Base-by-base conservation (phyloP, 2,888 invertebrate genomes). In the Abrostola tripartita region DNA sequence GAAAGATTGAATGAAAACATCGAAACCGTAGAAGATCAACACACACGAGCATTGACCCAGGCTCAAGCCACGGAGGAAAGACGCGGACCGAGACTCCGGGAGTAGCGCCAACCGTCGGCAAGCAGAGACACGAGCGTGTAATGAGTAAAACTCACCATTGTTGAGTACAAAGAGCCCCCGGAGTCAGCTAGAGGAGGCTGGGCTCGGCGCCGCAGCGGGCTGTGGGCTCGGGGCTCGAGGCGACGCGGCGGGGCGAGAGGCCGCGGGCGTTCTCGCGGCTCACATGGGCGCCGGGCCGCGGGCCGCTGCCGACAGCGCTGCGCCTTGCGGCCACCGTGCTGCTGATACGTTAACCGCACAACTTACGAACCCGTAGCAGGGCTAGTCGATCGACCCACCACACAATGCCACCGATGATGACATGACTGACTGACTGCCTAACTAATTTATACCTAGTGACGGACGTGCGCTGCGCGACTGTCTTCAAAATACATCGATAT, bases 201-300 rank as follows among this genome's bases (percentile, higher is more conserved):
- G 44, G 44, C 14, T 14, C 14, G 44, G 44, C 44, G 44, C 24
- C 24, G 44, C 14, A 63, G 11, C 47, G 35, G 42, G 68, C 68
- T 35, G 41, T 24, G 47, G 42, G 44, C 72, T 52, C 52, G 35
- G 74, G 42, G 40, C 37, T 9, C 40, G 37, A 44, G 37, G 59
- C 52, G 41, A 14, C 64, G 56, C 37, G 41, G 37, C 35, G 37
- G 35, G 49, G 35, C 36, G 42, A 9, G 24, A 51, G 11, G 51
- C 52, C 10, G 52, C 36, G 40, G 52, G n/a, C 38, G 67, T 49
- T 40, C 44, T 49, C 52, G 67, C 41, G n/a, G 68, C 57, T 58
- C 24, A 41, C 71, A 71, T 74, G 65, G 56, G 60, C 59, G 65
- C 70, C 41, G 54, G 50, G 41, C 74, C 41, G 50, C 55, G 41